Conservation (phyloP, 2,888 invertebrate species). For the Scaptomyza reducta region DNA sequence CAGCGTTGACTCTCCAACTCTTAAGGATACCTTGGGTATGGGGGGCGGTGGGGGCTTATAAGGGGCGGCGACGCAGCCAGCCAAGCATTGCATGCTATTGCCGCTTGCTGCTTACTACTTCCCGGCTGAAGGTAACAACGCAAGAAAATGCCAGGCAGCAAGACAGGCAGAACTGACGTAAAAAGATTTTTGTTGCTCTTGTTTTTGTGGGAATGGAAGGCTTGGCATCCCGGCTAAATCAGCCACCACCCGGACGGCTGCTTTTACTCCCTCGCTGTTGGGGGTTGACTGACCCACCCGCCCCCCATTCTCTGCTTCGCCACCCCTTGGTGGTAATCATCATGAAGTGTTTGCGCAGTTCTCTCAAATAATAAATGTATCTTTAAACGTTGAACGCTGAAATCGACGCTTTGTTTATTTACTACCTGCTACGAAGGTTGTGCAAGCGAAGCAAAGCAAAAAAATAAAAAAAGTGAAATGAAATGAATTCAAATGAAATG, state of each 20-base stretch:
- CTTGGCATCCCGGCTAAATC: slow-evolving; percentile 29
- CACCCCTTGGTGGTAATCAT: slow-evolving; percentile 52
- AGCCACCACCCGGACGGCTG: slow-evolving; percentile 26
- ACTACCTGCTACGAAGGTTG: slow-evolving; percentile 40
- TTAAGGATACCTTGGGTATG: slow-evolving; percentile 5
- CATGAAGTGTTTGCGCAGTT: slow-evolving; percentile 70
- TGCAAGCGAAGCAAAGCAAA: slow-evolving; percentile 9
- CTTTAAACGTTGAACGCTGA: slow-evolving; percentile 59
- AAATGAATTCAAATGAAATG: slow-evolving; percentile 23
- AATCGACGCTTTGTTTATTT: slow-evolving; percentile 51
- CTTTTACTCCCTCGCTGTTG: slow-evolving; percentile 34
- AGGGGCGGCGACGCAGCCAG: slow-evolving; percentile 55
- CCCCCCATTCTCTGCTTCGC: not conserved
- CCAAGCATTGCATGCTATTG: slow-evolving; percentile 68
- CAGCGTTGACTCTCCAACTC: slow-evolving; percentile 30
- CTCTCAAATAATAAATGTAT: slow-evolving; percentile 62
- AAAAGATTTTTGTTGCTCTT: slow-evolving; percentile 65
- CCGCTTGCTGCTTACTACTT: slow-evolving; percentile 8
- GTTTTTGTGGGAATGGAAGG: slow-evolving; percentile 22
- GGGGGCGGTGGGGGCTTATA: not conserved
- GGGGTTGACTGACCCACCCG: slow-evolving; percentile 18
- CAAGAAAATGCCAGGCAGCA: slow-evolving; percentile 83
- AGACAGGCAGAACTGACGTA: slow-evolving; percentile 81
- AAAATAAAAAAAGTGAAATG: slow-evolving; percentile 13
- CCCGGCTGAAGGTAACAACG: slow-evolving; percentile 74